phyloP scores from a whole-genome alignment of 2,113 vertebrate species.

The Coregonus clupeaformis region DNA sequence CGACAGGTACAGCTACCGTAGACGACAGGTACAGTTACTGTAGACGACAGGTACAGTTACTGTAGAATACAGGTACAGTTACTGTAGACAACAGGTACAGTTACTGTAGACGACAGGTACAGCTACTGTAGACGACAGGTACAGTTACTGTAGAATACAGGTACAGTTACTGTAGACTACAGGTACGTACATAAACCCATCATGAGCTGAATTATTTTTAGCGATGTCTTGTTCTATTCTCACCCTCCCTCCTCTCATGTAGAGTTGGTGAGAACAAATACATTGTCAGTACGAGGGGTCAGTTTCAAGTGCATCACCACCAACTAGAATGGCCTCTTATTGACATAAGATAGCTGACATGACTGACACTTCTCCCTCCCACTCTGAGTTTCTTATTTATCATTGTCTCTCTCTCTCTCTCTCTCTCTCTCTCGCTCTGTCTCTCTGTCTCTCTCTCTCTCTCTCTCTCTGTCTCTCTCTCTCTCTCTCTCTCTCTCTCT shows the following conservation, averaged over 20 bases:
- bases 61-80: too few relatives aligned
- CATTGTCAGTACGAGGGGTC: background rate
- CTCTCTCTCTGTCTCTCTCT: too few relatives aligned
- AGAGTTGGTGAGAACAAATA: background rate
- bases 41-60: too few relatives aligned
- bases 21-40: too few relatives aligned
- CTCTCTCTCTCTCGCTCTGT: conserved; percentile 34
- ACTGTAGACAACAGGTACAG: too few relatives aligned
- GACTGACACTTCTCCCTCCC: conserved; percentile 29
- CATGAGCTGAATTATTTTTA: conserved; percentile 64
- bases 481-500: too few relatives aligned
- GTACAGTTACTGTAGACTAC: too few relatives aligned
- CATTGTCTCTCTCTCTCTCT: conserved; percentile 29
- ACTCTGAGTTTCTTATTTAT: conserved; percentile 22
- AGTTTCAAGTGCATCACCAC: conserved; percentile 35
- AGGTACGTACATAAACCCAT: background rate
- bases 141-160: too few relatives aligned
- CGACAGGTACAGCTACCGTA: too few relatives aligned
- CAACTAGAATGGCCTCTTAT: conserved; percentile 31
- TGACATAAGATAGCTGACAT: conserved; percentile 12
- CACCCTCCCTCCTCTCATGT: conserved; percentile 38
- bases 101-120: too few relatives aligned
- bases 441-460: too few relatives aligned
- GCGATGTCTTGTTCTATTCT: conserved; percentile 73
- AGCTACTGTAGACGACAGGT: too few relatives aligned